Evolutionary conservation across 2,797 vertebrate species (phyloP), one percentile per base, ranked within the genome.

Genomic region (Lemur catta): DNA sequence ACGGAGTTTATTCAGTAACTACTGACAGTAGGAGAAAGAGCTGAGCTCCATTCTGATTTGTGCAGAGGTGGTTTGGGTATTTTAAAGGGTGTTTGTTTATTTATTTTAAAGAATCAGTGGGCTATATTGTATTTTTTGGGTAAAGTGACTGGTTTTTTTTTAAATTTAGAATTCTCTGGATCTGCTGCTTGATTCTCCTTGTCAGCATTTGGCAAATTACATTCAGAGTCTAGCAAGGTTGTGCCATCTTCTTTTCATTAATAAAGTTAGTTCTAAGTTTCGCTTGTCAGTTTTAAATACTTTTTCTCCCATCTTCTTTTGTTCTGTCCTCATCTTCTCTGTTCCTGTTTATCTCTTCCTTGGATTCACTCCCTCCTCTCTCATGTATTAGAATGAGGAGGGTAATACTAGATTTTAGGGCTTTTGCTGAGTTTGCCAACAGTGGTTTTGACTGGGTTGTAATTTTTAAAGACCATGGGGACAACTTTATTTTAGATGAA

Each of bases 401-500:
- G 50, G 33, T 72, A 43, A 67, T 75, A 86, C 72, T 92, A 80
- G 38, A 95, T 89, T 67, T 85, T 22, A 59, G 24, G 38, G 24
- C 38, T 94, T 96, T 75, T 94, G 63, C 50, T 61, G 65, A 91
- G 41, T 97, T 95, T 91, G 55, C 95, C 85, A 65, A 69, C 50
- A 85, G 75, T 93, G 67, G 10, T 95, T 91, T 96, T 97, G 91
- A 95, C 59, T 93, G 43, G 85, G 67, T 92, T 89, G 55, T 96
- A 86, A 96, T 84, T 97, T 97, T 91, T 95, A 86, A 96, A 94
- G 93, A 55, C 84, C 20, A 6, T 26, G 6, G 28, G 69, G 94
- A 84, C 71, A 91, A 79, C 80, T 94, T 92, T 96, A 82, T 97
- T 97, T 97, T 82, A 67, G 57, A 84, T 80, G 71, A 95, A 91